A percentile compares a stretch with the other conserved stretches of the same genome.
Conservation (phyloP, 1,140 invertebrate species). For the Tigriopus japonicus region DNA sequence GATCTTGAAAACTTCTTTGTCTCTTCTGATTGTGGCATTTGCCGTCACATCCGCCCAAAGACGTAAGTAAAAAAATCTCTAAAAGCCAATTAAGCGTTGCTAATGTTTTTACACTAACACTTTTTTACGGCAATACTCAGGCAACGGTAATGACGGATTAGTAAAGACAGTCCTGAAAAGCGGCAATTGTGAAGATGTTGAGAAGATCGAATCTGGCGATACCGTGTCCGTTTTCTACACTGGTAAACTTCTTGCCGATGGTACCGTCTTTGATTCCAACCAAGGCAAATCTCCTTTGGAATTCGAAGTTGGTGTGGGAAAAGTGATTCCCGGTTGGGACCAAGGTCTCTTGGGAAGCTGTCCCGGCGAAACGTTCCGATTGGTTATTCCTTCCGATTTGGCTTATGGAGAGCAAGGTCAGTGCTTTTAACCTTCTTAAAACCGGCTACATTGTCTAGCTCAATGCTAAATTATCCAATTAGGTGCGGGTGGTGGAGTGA, state of each 20-base stretch:
- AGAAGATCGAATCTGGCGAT: conserved; percentile 19
- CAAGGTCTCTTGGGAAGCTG: conserved; percentile 79
- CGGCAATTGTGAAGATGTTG: not conserved
- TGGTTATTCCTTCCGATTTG: conserved; percentile 68
- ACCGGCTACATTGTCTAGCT: not conserved
- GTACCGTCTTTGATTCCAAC: conserved; percentile 1
- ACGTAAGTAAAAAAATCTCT: too few relatives aligned
- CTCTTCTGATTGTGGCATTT: too few relatives aligned
- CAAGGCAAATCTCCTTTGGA: conserved; percentile 17
- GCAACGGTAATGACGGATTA: too few relatives aligned
- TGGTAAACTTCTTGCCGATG: conserved; percentile 16
- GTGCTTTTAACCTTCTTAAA: not conserved
- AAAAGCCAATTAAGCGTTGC: too few relatives aligned
- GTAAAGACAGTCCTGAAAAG: not conserved
- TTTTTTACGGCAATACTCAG: too few relatives aligned
- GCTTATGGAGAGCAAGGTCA: conserved; percentile 74
- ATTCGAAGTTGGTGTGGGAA: conserved; percentile 26
- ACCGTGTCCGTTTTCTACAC: conserved; percentile 24
- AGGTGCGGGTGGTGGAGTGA: conserved; percentile 22
- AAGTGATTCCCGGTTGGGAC: conserved; percentile 53
- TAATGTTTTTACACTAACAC: too few relatives aligned
- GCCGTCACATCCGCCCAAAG: too few relatives aligned
- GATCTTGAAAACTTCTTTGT: too few relatives aligned
- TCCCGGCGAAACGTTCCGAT: conserved; percentile 73
- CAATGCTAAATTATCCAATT: conserved; percentile 16